phyloP scores from a whole-genome alignment of 2,797 vertebrate species.

The Neosilurus hyrtlii region DNA sequence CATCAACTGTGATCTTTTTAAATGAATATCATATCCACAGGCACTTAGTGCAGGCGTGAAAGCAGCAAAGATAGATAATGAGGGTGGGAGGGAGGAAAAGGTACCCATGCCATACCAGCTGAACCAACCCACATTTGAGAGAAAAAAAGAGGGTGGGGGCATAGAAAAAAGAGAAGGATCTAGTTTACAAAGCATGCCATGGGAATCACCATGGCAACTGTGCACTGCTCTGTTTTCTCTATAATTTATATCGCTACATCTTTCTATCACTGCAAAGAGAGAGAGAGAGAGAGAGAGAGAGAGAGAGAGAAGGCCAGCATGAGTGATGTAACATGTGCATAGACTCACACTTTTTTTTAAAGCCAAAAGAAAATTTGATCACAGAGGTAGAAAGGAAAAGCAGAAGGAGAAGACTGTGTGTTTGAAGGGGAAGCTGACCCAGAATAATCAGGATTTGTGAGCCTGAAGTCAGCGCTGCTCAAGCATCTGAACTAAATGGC shows the following conservation, averaged over 20 bases:
- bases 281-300: background rate
- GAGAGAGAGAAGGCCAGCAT: background rate
- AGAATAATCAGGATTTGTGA: constrained; percentile 69
- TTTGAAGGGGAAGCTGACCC: constrained; percentile 69
- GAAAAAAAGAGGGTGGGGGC: background rate
- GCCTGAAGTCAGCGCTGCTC: constrained; percentile 52
- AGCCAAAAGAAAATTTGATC: constrained; percentile 25
- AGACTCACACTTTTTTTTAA: background rate
- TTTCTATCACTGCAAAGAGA: constrained; percentile 14
- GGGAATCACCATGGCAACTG: constrained; percentile 42
- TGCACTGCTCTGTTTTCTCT: constrained; percentile 34
- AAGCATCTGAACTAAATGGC: constrained; percentile 53
- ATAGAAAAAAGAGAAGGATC: constrained; percentile 25
- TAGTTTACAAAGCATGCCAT: constrained; percentile 30
- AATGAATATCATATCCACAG: constrained; percentile 43
- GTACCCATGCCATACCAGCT: constrained; percentile 29
- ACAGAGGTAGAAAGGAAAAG: constrained; percentile 1
- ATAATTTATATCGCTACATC: constrained; percentile 18
- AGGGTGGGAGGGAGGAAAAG: constrained; percentile 28
- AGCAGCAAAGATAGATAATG: constrained; percentile 14
- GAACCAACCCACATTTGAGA: constrained; percentile 39
- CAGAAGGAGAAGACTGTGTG: constrained; percentile 47
- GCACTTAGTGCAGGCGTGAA: constrained; percentile 24
- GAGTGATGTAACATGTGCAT: background rate
- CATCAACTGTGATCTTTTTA: constrained; percentile 45